Evolutionary conservation across 2,888 invertebrate species (phyloP), one percentile per base, ranked within the genome.

Genomic region (Tetragonula carbonaria): DNA sequence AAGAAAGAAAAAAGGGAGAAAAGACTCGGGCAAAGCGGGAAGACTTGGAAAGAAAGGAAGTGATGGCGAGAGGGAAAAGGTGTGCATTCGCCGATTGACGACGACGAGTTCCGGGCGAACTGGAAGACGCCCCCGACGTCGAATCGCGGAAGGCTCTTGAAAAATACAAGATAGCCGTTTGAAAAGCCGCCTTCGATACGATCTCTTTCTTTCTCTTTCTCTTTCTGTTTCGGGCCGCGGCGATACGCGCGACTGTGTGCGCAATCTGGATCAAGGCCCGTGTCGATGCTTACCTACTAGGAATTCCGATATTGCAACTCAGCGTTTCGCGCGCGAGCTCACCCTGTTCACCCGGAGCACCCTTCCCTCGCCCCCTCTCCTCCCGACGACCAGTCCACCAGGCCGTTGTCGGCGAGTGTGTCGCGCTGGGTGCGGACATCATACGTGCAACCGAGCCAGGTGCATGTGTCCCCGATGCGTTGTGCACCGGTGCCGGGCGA

Each of bases 251-350:
- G 75, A 51, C 75, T 79, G 78, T 82, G 81, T 82, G 82, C 71
- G 80, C 82, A 90, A 92, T 93, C 88, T 92, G 89, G 92, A 93
- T 92, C 92, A 93, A 92, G 93, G 92, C 93, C 86, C 88, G 80
- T 82, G 87, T 87, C 91, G 91, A 92, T 92, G 91, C 91, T 91
- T 91, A 91, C 85, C 83, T 87, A 86, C 86, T 88, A 89, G 88
- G 84, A 91, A 93, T 92, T 91, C 91, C 91, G 85, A 91, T 93
- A 93, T 90, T 91, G 92, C 91, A 91, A 92, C 87, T 91, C 92
- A 89, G 92, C 91, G 86, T 89, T 92, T 90, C 86, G 82, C 86
- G 77, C 82, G 66, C 66, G 62, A 59, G 57, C 80, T 81, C 74
- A 66, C 68, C 57, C 77, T 65, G 78, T 62, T 70, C 74, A 55